These are phyloP conservation scores for Anguilla pacifica DNA, from an alignment of 2,797 vertebrate genomes.

Conservation along the genomic window DNA sequence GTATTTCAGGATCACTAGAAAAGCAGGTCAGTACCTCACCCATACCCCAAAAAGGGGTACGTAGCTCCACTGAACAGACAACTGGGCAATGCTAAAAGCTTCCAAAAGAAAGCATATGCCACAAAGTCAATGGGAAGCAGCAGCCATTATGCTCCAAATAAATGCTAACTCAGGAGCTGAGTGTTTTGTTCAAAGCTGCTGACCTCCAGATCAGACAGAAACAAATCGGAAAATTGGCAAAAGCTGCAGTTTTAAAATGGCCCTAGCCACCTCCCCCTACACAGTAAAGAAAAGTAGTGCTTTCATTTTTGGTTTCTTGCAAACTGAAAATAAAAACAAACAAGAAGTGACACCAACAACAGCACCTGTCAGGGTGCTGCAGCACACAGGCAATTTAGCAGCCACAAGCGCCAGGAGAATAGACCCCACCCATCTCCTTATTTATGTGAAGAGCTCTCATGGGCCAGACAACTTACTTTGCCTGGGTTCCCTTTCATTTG, in stretches of 20 bases:
- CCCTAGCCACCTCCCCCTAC: not conserved
- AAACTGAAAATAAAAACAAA: constrained; percentile 9
- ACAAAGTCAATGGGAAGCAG: not conserved
- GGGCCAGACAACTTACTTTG: not conserved
- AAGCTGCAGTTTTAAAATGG: not conserved
- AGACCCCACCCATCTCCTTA: not conserved
- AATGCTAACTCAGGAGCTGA: not conserved
- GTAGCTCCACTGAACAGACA: not conserved
- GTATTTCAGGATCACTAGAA: constrained; percentile 2
- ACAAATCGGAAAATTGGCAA: not conserved
- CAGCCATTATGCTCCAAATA: not conserved
- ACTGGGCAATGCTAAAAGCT: not conserved
- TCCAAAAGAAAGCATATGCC: constrained; percentile 12
- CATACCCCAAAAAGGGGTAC: not conserved
- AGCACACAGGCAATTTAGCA: not conserved
- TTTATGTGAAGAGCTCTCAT: not conserved
- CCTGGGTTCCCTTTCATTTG: constrained; percentile 22
- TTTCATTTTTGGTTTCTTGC: constrained; percentile 13
- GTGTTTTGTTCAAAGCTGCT: not conserved
- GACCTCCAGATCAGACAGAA: not conserved
- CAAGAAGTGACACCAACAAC: not conserved
- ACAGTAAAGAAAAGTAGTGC: not conserved
- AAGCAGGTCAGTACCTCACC: not conserved
- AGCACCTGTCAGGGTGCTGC: not conserved
- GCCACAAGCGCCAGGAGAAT: not conserved